These are phyloP conservation scores for Carapus acus DNA, from an alignment of 2,797 vertebrate species.

Conservation along the genomic window DNA sequence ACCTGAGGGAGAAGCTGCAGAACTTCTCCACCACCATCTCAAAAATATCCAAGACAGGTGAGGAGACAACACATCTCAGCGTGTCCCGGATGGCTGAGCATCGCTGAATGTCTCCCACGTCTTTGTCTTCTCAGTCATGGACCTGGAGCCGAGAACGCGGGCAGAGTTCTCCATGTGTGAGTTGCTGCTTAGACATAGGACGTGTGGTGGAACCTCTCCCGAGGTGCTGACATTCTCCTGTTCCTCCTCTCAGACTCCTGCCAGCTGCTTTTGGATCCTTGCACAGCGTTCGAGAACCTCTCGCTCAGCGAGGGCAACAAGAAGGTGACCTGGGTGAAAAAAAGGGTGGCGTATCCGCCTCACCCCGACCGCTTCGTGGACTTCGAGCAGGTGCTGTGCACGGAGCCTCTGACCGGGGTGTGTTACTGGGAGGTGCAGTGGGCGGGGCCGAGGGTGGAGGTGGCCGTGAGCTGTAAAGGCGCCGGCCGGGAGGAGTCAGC, in stretches of 20 bases:
- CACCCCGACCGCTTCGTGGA: conserved; percentile 42
- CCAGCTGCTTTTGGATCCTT: conserved; percentile 40
- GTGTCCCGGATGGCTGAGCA: too few species aligned
- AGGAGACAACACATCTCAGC: conserved; percentile 8
- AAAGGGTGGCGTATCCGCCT: not conserved
- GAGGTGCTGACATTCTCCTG: not conserved
- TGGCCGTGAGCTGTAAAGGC: conserved; percentile 40
- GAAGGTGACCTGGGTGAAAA: conserved; percentile 38
- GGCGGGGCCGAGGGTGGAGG: conserved; percentile 33
- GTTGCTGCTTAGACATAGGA: not conserved
- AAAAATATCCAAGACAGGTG: conserved; percentile 32
- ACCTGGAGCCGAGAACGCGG: conserved; percentile 33
- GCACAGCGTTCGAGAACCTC: conserved; percentile 47
- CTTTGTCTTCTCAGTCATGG: conserved; percentile 29
- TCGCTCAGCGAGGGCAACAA: conserved; percentile 39
- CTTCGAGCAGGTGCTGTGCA: conserved; percentile 49
- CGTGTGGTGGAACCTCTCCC: not conserved
- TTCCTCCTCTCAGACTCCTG: conserved; percentile 37
- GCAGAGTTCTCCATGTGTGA: conserved; percentile 41
- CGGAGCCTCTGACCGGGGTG: conserved; percentile 29
- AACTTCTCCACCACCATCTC: conserved; percentile 9
- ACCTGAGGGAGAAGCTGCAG: conserved; percentile 31
- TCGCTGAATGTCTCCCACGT: too few species aligned
- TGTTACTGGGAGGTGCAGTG: conserved; percentile 52
- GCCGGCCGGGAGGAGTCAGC: conserved; percentile 20